Conservation (phyloP, 2,888 invertebrate species). For the Antitype chi region DNA sequence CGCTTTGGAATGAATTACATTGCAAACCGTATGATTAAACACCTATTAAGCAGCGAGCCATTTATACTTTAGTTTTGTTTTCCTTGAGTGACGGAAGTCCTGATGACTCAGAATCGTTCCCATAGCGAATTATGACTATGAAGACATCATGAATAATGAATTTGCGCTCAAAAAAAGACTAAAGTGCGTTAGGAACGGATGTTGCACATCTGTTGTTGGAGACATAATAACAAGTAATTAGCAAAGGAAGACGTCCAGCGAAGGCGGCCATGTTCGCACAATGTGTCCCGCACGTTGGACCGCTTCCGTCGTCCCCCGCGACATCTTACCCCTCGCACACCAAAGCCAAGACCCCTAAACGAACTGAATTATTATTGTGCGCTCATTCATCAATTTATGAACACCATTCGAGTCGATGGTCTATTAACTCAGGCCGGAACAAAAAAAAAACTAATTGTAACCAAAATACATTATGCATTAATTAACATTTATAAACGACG, state of each 20-base stretch:
- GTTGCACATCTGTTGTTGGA: slow-evolving; percentile 89
- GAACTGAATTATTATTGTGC: slow-evolving; percentile 68
- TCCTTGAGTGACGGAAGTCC: slow-evolving; percentile 58
- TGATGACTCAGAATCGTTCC: slow-evolving; percentile 52
- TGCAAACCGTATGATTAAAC: slow-evolving; percentile 73
- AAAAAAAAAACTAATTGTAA: slow-evolving; percentile 38
- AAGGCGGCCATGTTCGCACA: slow-evolving; percentile 84
- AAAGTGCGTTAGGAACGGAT: slow-evolving; percentile 82
- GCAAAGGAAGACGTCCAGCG: slow-evolving; percentile 80
- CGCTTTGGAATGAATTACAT: slow-evolving; percentile 70
- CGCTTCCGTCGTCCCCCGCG: slow-evolving; percentile 77
- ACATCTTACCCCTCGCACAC: slow-evolving; percentile 63
- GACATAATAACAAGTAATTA: slow-evolving; percentile 89
- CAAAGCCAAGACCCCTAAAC: slow-evolving; percentile 64
- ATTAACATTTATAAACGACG: slow-evolving; percentile 66
- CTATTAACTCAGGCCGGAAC: slow-evolving; percentile 22
- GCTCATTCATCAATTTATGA: slow-evolving; percentile 71
- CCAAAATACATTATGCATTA: slow-evolving; percentile 48
- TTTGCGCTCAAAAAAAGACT: slow-evolving; percentile 67
- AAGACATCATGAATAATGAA: slow-evolving; percentile 53
- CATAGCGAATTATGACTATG: slow-evolving; percentile 37
- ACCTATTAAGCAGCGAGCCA: slow-evolving; percentile 71
- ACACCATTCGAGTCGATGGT: slow-evolving; percentile 49
- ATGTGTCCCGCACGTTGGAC: slow-evolving; percentile 87
- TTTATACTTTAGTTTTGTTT: slow-evolving; percentile 70